Conservation (phyloP, 2,113 vertebrate species). For the Hyperoodon ampullatus region DNA sequence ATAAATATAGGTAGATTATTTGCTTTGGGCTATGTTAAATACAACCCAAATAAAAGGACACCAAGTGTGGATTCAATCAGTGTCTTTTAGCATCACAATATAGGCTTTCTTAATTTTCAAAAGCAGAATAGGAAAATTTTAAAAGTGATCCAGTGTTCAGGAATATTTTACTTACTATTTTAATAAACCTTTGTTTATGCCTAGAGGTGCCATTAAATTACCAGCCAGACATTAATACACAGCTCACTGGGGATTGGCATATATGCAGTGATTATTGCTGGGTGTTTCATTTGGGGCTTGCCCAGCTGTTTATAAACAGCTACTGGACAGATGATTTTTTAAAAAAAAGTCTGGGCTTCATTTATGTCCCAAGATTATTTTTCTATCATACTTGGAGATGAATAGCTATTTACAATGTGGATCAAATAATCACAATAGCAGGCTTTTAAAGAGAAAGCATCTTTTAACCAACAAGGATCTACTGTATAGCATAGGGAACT, state of each 20-base stretch:
- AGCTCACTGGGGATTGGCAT: conserved; percentile 83
- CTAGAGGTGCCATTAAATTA: conserved; percentile 90
- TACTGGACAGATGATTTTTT: conserved; percentile 72
- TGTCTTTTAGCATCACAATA: conserved; percentile 50
- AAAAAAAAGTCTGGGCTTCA: neutral
- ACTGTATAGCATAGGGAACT: neutral
- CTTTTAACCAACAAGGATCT: neutral
- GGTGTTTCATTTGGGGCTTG: conserved; percentile 68
- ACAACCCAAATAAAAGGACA: conserved; percentile 61
- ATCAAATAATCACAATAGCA: conserved; percentile 2
- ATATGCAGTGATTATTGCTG: conserved; percentile 78
- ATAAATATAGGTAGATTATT: conserved; percentile 50
- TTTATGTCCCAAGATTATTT: neutral
- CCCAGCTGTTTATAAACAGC: conserved; percentile 57
- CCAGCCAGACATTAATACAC: conserved; percentile 87
- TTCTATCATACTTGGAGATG: neutral
- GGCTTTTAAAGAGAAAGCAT: neutral
- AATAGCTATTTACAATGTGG: neutral
- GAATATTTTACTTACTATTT: conserved; percentile 88
- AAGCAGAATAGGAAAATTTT: conserved; percentile 77
- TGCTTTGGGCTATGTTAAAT: conserved; percentile 31
- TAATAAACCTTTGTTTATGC: conserved; percentile 92
- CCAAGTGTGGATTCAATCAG: conserved; percentile 53
- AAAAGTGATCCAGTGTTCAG: conserved; percentile 80
- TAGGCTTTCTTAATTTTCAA: conserved; percentile 74